Conservation (phyloP, 2,113 vertebrate species). For the Rhinogobius similis region DNA sequence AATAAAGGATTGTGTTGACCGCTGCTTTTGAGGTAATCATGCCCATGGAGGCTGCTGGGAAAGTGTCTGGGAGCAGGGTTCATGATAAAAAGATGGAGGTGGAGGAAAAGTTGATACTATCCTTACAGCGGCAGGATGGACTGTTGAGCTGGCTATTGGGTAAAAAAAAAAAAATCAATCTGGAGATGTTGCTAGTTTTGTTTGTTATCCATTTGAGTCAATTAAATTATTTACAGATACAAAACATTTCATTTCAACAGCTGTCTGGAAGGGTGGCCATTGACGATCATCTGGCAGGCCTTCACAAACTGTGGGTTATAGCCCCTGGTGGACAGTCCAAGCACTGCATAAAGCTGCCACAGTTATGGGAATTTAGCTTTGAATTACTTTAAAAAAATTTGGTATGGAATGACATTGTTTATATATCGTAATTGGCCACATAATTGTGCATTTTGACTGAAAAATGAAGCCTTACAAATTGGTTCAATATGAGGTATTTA, state of each 20-base stretch:
- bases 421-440: no score
- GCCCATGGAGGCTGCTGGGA: constrained; percentile 52
- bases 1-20: constrained; percentile 53
- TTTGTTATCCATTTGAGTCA: not conserved
- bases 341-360: no score
- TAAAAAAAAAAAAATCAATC: not conserved
- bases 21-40: constrained; percentile 57
- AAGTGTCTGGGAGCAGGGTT: constrained; percentile 25
- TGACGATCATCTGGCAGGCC: no score
- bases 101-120: constrained; percentile 14
- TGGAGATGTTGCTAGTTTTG: not conserved
- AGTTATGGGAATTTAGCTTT: no score
- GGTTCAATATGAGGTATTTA: no score
- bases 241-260: not conserved
- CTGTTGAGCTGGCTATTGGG: not conserved
- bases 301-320: no score
- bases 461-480: no score
- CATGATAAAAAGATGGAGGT: constrained; percentile 21
- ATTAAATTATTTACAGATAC: not conserved
- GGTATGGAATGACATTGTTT: no score
- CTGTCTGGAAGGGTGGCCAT: not conserved
- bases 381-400: no score
- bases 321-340: no score
- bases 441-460: no score
- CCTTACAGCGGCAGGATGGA: not conserved